Base-by-base conservation (phyloP, 2,113 vertebrate species). In the Macrotus californicus region DNA sequence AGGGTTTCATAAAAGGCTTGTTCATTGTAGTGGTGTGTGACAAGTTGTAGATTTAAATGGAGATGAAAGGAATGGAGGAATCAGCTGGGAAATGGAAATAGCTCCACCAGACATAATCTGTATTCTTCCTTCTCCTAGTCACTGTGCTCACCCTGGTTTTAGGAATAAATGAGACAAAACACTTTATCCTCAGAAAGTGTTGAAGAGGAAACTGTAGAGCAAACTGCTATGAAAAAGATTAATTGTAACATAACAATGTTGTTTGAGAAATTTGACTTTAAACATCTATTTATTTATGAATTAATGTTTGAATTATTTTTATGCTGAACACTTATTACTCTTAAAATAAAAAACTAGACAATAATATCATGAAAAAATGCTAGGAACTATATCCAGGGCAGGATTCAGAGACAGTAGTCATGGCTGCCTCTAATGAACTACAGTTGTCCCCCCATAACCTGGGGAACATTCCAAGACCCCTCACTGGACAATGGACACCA, bases 281-380 rank as follows among this genome's bases (percentile, higher is more conserved):
- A 80, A 56, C 2, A 26, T 50, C 22, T 31, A 36, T 73, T 82
- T 56, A 52, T 31, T 85, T 61, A 92, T 34, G 82, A 82, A 79
- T 59, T 80, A 77, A 91, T 69, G 26, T 31, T 76, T 66, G 16
- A 61, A 54, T 76, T 87, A 86, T 80, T 93, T 93, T 83, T 76
- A 75, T 0, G 16, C 52, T 81, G 18, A 80, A 81, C 5, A 54
- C 89, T 61, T 67, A 66, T 92, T 89, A 54, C 29, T 82, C 39
- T 48, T 22, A 87, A 31, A 80, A 54, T 15, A 43, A 59, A 83
- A 93, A 75, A 41, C 2, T 52, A 70, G 54, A 13, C 36, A 80
- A 90, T 85, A 95, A 80, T 64, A 19, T 70, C 39, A 81, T 84
- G 19, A 87, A 87, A 43, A 90, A 76, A 85, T 94, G n/a, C 26